These are phyloP conservation scores for Pygoscelis adeliae DNA, from an alignment of 2,113 vertebrate genomes.

Conservation along the genomic window DNA sequence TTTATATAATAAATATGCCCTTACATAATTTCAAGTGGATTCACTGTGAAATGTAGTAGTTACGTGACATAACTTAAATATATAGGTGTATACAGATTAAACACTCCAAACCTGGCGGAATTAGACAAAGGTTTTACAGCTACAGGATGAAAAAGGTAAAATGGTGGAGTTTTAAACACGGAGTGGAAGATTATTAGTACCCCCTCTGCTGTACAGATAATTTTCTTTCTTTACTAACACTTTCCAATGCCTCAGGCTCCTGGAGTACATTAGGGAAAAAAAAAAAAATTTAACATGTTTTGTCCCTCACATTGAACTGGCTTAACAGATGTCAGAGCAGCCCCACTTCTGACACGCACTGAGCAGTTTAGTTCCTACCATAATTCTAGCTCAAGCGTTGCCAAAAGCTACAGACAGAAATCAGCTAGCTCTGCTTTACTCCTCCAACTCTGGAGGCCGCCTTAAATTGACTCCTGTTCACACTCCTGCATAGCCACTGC, in stretches of 20 bases:
- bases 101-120: neutral
- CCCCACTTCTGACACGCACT: neutral
- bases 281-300: too few species aligned
- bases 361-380: neutral
- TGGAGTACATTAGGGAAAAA: neutral
- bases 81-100: neutral
- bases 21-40: neutral
- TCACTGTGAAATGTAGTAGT: neutral
- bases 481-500: neutral
- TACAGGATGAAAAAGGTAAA: neutral
- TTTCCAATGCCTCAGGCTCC: neutral
- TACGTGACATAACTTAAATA: neutral
- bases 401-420: neutral
- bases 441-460: neutral
- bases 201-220: neutral
- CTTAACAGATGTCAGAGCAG: neutral
- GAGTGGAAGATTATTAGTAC: neutral
- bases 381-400: accelerated
- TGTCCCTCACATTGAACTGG: neutral
- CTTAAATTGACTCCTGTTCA: neutral
- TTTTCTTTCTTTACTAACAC: neutral
- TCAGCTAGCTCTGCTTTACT: neutral
- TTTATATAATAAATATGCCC: neutral
- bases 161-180: neutral
- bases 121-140: neutral